A percentile compares a stretch with the other conserved stretches of the same genome.
Evolutionary conservation across 2,888 invertebrate genomes (phyloP).

Genomic region (Parochlus steinenii): DNA sequence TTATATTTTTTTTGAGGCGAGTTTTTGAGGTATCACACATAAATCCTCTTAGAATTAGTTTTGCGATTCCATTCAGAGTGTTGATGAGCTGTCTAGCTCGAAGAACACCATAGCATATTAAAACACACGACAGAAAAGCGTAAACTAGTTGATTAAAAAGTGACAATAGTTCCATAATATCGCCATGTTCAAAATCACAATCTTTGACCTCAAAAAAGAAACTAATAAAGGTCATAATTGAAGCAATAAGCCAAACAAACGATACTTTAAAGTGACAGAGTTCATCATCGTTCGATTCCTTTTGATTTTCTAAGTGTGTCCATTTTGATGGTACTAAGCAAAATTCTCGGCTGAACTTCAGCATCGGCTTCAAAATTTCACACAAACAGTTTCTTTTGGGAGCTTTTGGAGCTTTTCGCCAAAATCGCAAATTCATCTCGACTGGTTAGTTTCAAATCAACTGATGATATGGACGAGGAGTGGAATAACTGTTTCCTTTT

Average conservation of each 20-base stretch:
- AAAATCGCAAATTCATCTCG: too few relatives aligned
- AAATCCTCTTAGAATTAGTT: slow-evolving; percentile 7
- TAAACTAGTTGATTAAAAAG: slow-evolving; percentile 4
- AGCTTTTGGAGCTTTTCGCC: neutral
- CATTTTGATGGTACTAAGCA: slow-evolving; percentile 8
- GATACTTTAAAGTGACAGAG: slow-evolving; percentile 8
- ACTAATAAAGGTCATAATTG: slow-evolving; percentile 1
- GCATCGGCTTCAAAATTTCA: slow-evolving; percentile 1
- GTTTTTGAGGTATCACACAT: slow-evolving; percentile 11
- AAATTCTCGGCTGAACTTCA: slow-evolving; percentile 10
- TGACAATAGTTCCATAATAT: slow-evolving; percentile 2
- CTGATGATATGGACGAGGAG: too few relatives aligned
- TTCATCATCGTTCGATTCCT: slow-evolving; percentile 7
- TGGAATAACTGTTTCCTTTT: too few relatives aligned
- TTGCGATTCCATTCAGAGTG: slow-evolving; percentile 3
- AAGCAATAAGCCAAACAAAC: slow-evolving; percentile 4
- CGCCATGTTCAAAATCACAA: neutral
- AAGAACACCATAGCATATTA: neutral
- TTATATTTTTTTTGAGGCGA: too few relatives aligned
- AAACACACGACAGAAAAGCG: neutral
- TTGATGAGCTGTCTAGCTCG: neutral
- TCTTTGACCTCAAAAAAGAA: neutral
- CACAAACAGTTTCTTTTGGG: slow-evolving; percentile 8
- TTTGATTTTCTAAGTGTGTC: neutral
- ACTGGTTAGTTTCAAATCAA: too few relatives aligned